Evolutionary conservation across 2,888 invertebrate genomes (phyloP), one percentile per base, ranked within the genome.

Genomic region (Trachelus iudaicus): DNA sequence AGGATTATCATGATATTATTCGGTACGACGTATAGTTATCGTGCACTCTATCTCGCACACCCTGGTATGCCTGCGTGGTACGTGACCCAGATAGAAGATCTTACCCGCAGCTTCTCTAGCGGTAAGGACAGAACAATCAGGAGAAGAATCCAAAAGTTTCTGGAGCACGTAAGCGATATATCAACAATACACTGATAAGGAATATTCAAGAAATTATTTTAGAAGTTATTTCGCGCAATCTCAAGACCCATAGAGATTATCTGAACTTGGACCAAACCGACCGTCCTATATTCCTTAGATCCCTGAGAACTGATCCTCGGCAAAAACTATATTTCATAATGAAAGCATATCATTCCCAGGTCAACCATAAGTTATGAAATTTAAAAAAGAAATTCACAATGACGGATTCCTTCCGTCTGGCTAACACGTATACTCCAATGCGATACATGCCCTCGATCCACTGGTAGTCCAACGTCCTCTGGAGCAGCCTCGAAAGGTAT

Each of bases 401-500:
- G 56, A 6, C 56, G 23, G 9, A 56, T 23, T 23, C 56, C 23
- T 23, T 23, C 9, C 56, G 56, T 71, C 33, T 31, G 71, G 31
- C 71, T 3, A 71, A 31, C 71, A 71, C 56, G 23, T 56, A 56
- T 15, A 23, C 56, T 56, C 56, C 56, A 23, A 56, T 56, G 9
- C 56, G 9, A 56, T 56, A 9, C 23, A 56, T 23, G 56, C 76
- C 75, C 76, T 79, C 79, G 81, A 80, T 78, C 77, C n/a, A 71
- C 30, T 31, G 79, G 81, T 86, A 86, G 82, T 83, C 82, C 85
- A 86, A 87, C 86, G 87, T 85, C 89, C 88, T 87, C 85, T 84
- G 85, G 79, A 83, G 77, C 85, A 89, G 84, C 87, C 89, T 89
- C 89, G 87, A 83, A 86, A 88, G 84, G 85, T 88, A 88, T 88